Percentiles rank a stretch among this genome's conserved stretches.
These are phyloP conservation scores for Dunckerocampus dactyliophorus DNA, from an alignment of 2,113 vertebrate genomes.

Conservation along the genomic window DNA sequence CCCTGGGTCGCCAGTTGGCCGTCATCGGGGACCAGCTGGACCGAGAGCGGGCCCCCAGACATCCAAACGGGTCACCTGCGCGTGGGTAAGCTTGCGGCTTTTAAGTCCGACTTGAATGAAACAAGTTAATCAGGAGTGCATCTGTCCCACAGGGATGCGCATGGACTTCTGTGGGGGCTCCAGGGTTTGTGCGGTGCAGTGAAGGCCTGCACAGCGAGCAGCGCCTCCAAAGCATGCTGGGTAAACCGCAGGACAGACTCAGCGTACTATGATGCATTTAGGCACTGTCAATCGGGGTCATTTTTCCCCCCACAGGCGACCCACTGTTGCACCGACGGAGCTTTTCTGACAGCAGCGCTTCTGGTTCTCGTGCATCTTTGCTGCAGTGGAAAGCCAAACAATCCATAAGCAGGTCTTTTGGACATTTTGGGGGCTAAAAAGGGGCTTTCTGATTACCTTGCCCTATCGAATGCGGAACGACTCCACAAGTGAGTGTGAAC, in stretches of 20 bases:
- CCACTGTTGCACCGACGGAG: constrained; percentile 42
- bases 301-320: constrained; percentile 46
- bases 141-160: constrained; percentile 44
- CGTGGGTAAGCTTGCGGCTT: constrained; percentile 43
- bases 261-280: not conserved
- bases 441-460: constrained; percentile 41
- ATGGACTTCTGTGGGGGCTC: constrained; percentile 39
- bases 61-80: constrained; percentile 29
- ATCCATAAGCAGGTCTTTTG: constrained; percentile 51
- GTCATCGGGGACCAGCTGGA: constrained; percentile 82
- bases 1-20: constrained; percentile 79
- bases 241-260: constrained; percentile 35
- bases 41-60: constrained; percentile 39
- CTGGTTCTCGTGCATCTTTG: constrained; percentile 54
- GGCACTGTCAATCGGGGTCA: not conserved
- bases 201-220: constrained; percentile 51
- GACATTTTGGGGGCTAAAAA: constrained; percentile 16
- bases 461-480: constrained; percentile 25
- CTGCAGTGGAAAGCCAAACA: constrained; percentile 26
- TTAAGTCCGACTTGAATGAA: constrained; percentile 58
- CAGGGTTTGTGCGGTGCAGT: constrained; percentile 42
- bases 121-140: not conserved
- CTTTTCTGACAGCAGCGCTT: constrained; percentile 53
- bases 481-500: not conserved
- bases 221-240: constrained; percentile 44